Base-by-base conservation (phyloP, 1,140 invertebrate genomes). In the Bombus polaris region DNA sequence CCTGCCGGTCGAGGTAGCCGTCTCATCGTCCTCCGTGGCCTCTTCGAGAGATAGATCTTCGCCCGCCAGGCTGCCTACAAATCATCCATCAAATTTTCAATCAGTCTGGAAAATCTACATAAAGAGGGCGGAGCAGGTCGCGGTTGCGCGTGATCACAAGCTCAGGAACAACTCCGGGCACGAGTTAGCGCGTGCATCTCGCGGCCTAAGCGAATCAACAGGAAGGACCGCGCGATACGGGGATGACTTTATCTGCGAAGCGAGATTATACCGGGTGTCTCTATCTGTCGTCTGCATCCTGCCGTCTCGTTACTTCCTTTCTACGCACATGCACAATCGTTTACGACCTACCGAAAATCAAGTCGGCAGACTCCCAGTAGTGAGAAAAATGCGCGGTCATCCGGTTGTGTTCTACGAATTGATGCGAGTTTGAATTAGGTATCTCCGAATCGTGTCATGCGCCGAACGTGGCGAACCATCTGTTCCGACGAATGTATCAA, bases 11-110 rank as follows among this genome's bases (percentile, higher is more conserved):
- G 94, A 96, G 95, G 94, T 96, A 96, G 94, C 96, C 92, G 96
- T 96, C 91, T 98, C 97, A 94, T 98, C 97, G 90, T 97, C 97
- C 89, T 97, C 96, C 81, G 96, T 96, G 59, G 93, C 93, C 83
- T 96, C 96, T 82, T 97, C 97, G 92, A 97, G 94, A 2, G 97
- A 97, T 42, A 98, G 94, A 92, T 98, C 97, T 92, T 97, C 97
- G 66, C 97, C 97, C 90, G 97, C 96, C 94, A 98, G 96, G 85
- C 97, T 97, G 95, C 97, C 97, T 98, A 95, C 28, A 97, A 96
- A 92, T 82, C 92, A 87, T 73, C 47, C 57, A 83, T 87, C 74
- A 75, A 78, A 71, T 73, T 72, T n/a, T 65, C 68, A 59, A 65
- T 89, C 81, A 91, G 72, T 87, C 28, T 78, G 44, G 39, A 78